Base-by-base conservation (phyloP, 2,113 vertebrate species). In the Malurus elegans region DNA sequence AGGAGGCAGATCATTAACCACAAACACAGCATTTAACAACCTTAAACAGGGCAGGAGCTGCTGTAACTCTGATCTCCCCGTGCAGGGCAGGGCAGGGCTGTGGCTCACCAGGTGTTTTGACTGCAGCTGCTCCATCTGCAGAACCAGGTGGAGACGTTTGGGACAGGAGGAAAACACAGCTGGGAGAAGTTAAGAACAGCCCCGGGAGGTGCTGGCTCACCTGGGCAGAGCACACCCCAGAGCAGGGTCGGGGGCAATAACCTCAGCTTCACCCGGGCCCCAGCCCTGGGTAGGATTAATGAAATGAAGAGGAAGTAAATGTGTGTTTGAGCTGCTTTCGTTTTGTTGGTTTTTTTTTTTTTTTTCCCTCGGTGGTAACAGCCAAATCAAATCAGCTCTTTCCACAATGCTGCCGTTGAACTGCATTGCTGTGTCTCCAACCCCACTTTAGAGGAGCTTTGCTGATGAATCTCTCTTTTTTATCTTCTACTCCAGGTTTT, bases 91-190 rank as follows among this genome's bases (percentile, higher is more conserved):
- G 70, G 90, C 64, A 74, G 79, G 90, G 61, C 67, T 91, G 57
- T 29, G 12, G 24, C 56, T 32, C 81, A 42, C 91, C 97, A 97
- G 97, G 97, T 97, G 97, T 95, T 97, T 94, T 66, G 78, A 17
- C 87, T 95, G 85, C 94, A 96, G 95, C 96, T 97, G 97, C 84
- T 92, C 96, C 95, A 83, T 95, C 93, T 98, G 97, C 97, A 94
- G 88, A 32, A 67, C 24, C 97, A 98, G 96, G 96, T 97, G 97
- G 84, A 42, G 94, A 48, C 9, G 19, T 66, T 87, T 75, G 62
- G 67, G 80, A 45, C 58, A 8, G 79, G 72, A 75, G 88, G 86
- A 97, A 96, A 97, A 95, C 94, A 96, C 97, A 98, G 97, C 97
- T 98, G 97, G 93, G 95, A 65, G 78, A 29, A 93, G 88, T 93